Evolutionary conservation across 1,140 invertebrate species (phyloP).

Genomic region (Branchinecta lindahli): DNA sequence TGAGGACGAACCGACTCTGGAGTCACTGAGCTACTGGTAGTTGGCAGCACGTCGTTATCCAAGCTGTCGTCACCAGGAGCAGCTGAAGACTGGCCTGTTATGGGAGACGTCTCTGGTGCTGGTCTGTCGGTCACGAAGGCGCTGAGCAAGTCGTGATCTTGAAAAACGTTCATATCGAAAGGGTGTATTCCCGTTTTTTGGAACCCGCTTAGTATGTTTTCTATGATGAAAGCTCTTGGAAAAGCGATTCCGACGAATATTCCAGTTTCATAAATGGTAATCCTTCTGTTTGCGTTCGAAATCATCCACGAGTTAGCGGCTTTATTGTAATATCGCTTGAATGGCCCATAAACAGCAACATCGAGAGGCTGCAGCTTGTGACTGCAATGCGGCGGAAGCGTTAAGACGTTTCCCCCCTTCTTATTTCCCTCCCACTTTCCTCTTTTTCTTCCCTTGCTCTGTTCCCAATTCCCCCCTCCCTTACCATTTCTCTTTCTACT

Average conservation of each 20-base stretch:
- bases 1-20: slow-evolving; percentile 3
- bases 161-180: slow-evolving; percentile 23
- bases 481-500: no score
- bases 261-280: slow-evolving; percentile 28
- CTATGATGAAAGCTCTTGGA: slow-evolving; percentile 22
- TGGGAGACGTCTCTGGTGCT: slow-evolving; percentile 1
- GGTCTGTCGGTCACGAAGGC: slow-evolving; percentile 19
- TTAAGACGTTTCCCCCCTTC: not conserved
- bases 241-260: slow-evolving; percentile 26
- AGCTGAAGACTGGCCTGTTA: not conserved
- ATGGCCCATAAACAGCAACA: slow-evolving; percentile 23
- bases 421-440: no score
- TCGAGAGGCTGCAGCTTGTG: slow-evolving; percentile 33
- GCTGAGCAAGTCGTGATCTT: slow-evolving; percentile 23
- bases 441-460: no score
- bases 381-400: slow-evolving; percentile 27
- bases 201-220: slow-evolving; percentile 26
- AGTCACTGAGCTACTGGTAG: not conserved
- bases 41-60: not conserved
- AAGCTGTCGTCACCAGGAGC: slow-evolving; percentile 7
- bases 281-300: slow-evolving; percentile 24
- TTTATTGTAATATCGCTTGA: slow-evolving; percentile 30
- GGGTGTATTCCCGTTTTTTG: slow-evolving; percentile 21
- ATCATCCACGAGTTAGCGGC: slow-evolving; percentile 27
- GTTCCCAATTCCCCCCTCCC: no score